Percentiles rank a stretch among this genome's conserved stretches.
Conservation (phyloP, 2,797 vertebrate genomes). For the Sebastolobus alascanus region DNA sequence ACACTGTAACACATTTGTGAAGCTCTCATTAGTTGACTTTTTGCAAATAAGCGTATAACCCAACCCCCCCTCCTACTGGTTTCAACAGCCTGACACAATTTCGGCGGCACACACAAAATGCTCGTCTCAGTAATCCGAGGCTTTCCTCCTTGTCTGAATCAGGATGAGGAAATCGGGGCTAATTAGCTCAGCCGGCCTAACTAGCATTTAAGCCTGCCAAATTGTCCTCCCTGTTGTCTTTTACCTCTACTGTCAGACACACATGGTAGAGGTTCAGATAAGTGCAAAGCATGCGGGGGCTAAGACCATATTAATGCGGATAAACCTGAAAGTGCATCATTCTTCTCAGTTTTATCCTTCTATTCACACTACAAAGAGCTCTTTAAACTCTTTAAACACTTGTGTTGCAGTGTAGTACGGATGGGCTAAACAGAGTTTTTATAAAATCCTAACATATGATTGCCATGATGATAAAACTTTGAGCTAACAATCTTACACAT, state of each 20-base stretch:
- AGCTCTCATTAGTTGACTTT: constrained; percentile 62
- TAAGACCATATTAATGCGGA: constrained; percentile 5
- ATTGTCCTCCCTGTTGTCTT: constrained; percentile 51
- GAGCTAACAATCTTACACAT: background rate
- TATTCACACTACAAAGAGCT: background rate
- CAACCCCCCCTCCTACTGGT: constrained; percentile 11
- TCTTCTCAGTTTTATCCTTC: background rate
- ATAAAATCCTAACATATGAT: background rate
- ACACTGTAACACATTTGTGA: constrained; percentile 37
- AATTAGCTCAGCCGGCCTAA: constrained; percentile 77
- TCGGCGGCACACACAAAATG: constrained; percentile 35
- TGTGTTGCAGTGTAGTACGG: background rate
- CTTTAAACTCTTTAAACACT: background rate
- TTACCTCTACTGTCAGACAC: constrained; percentile 32
- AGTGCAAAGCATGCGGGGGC: background rate
- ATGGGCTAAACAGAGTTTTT: background rate
- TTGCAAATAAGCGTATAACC: constrained; percentile 30
- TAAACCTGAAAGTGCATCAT: constrained; percentile 22
- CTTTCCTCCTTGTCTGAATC: constrained; percentile 69
- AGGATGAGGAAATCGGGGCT: constrained; percentile 70
- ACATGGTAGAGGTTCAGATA: background rate
- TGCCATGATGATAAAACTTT: background rate
- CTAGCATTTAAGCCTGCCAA: constrained; percentile 67
- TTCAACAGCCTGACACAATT: constrained; percentile 48
- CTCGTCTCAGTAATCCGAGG: constrained; percentile 72